Evolutionary conservation across 2,113 vertebrate species (phyloP), one percentile per base, ranked within the genome.

Genomic region (Nansenia antarctica): DNA sequence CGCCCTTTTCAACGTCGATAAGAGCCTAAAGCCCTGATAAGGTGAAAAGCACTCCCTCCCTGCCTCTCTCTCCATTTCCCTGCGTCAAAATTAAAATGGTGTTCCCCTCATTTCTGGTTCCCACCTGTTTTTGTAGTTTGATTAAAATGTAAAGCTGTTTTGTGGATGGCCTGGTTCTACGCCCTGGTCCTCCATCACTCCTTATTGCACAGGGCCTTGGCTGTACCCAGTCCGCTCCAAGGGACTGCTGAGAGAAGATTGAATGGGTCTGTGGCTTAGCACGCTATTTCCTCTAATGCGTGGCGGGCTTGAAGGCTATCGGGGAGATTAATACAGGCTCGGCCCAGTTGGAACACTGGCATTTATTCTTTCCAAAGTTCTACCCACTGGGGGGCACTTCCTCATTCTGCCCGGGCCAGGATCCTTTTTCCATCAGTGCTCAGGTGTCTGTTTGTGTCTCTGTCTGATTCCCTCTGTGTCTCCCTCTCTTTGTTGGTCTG

Each of bases 351-450:
- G 79, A 86, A 87, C 88, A 78, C 70, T 80, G 85, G 80, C 84
- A 87, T 90, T 91, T 88, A 87, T 90, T 88, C 83, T 90, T 78
- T 84, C 71, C 78, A 81, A 85, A 88, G 84, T 87, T 83, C 67
- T 66, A 7, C 69, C 80, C 77, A 69, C 82, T 70, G 57, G 78
- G 80, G 75, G 79, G 71, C 66, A 82, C 67, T 85, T 84, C 74
- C 74, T 88, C 70, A 79, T 83, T 64, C 71, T 59, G 73, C 27
- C 39, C 20, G 64, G 78, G 71, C 81, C 73, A 72, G 61, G 53
- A 31, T 9, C 47, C 68, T 39, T 76, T 79, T 83, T 84, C 82
- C 66, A 35, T 70, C 69, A 77, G 60, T 75, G 14, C 29, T 73
- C 58, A 20, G 58, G 3, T 60, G 58, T 24, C 58, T 35, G 30